Conservation (phyloP, 2,888 invertebrate species). For the Cataglyphis livida region DNA sequence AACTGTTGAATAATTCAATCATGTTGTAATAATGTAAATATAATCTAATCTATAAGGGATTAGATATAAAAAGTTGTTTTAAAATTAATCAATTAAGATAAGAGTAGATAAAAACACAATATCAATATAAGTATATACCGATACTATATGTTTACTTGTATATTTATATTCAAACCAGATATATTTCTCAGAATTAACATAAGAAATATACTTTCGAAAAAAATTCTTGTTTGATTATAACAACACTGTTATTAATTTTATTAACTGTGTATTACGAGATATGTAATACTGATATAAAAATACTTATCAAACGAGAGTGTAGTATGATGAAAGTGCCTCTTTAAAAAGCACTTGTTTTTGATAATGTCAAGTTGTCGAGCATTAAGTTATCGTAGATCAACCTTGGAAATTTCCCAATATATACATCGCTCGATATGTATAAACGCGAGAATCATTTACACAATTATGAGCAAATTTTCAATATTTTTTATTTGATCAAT, state of each 20-base stretch:
- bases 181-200: background rate
- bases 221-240: background rate
- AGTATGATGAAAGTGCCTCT: background rate
- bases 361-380: background rate
- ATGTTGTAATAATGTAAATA: background rate
- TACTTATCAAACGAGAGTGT: background rate
- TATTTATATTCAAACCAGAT: background rate
- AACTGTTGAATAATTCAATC: background rate
- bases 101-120: background rate
- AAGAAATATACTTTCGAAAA: background rate
- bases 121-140: background rate
- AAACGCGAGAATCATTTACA: background rate
- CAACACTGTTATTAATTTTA: background rate
- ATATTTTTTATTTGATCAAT: background rate
- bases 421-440: background rate
- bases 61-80: background rate
- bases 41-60: background rate
- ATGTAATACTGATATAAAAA: background rate
- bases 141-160: background rate
- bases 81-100: background rate
- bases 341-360: background rate
- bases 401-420: background rate
- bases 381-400: background rate
- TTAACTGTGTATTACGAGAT: background rate
- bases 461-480: background rate